phyloP scores from a whole-genome alignment of 2,797 vertebrate species.

The Helostoma temminkii region DNA sequence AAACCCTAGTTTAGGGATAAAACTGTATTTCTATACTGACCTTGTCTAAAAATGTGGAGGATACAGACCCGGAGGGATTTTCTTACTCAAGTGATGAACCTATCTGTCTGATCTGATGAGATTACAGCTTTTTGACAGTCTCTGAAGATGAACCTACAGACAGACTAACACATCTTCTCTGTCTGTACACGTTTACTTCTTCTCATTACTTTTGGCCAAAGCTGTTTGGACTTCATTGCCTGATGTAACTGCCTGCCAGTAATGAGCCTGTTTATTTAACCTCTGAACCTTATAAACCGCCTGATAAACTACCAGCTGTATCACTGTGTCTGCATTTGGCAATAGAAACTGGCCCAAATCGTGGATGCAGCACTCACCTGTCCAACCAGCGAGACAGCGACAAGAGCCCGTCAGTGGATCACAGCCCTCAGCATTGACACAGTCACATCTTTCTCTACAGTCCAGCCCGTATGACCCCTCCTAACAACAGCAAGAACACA shows the following conservation, averaged over 20 bases:
- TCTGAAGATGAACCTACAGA: neutral
- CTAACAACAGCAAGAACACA: slow-evolving; percentile 69
- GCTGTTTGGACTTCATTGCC: neutral
- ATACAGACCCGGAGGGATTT: too few relatives aligned
- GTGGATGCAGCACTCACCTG: slow-evolving; percentile 85
- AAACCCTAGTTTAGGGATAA: too few relatives aligned
- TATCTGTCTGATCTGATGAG: too few relatives aligned
- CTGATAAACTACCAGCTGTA: neutral
- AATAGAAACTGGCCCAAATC: neutral
- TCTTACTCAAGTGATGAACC: too few relatives aligned
- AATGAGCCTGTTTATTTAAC: neutral
- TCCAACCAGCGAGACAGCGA: slow-evolving; percentile 94
- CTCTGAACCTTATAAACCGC: neutral
- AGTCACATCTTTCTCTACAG: slow-evolving; percentile 92
- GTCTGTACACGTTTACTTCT: neutral
- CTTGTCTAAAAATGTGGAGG: neutral
- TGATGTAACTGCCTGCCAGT: neutral
- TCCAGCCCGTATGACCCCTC: slow-evolving; percentile 91
- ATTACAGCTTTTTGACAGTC: neutral
- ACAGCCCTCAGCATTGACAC: slow-evolving; percentile 90
- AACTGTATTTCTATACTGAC: neutral
- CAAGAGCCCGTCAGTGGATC: slow-evolving; percentile 90
- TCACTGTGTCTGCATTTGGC: neutral
- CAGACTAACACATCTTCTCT: neutral
- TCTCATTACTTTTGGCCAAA: neutral